Evolutionary conservation across 2,113 vertebrate genomes (phyloP), one percentile per base, ranked within the genome.

Genomic region (Chionodraco myersi): DNA sequence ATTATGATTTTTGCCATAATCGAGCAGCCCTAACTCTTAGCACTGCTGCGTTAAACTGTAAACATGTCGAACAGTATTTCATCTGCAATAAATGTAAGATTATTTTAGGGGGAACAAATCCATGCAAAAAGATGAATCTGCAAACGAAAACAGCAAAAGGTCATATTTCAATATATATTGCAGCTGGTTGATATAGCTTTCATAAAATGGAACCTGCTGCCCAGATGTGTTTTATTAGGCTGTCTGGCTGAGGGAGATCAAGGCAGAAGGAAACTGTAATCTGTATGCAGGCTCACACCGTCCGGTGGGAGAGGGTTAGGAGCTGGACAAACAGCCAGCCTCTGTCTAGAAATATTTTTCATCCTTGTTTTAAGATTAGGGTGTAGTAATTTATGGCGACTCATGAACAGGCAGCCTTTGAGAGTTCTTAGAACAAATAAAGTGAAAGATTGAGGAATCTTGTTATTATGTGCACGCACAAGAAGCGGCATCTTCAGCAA

Each of bases 281-380:
- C 91, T 92, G 87, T 94, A 94, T 95, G 95, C 93, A 90, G 69
- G 65, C 93, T 93, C 94, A 94, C 89, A 92, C 82, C 81, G 83
- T 47, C 87, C 83, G 58, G 70, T 70, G 75, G 80, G 72, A 83
- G 79, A 65, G 60, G 62, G 72, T 68, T 64, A 65, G 69, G 77
- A 70, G 84, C 78, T 84, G 82, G 86, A 88, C 91, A 92, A 91
- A 92, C 82, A 91, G 82, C 88, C 88, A 85, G 88, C 80, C 90
- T 47, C 65, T 63, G 72, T 52, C 59, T 30, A 1, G 66, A 80
- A 90, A 91, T 79, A 82, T 87, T 91, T 88, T 65, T 81, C 68
- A 76, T 77, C 69, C 77, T 81, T 75, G 72, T 83, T 89, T 87
- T 77, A 81, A 88, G 80, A 92, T 91, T 79, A 82, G 49, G 52